Conservation (phyloP, 1,140 invertebrate species). For the Drosophila mauritiana region DNA sequence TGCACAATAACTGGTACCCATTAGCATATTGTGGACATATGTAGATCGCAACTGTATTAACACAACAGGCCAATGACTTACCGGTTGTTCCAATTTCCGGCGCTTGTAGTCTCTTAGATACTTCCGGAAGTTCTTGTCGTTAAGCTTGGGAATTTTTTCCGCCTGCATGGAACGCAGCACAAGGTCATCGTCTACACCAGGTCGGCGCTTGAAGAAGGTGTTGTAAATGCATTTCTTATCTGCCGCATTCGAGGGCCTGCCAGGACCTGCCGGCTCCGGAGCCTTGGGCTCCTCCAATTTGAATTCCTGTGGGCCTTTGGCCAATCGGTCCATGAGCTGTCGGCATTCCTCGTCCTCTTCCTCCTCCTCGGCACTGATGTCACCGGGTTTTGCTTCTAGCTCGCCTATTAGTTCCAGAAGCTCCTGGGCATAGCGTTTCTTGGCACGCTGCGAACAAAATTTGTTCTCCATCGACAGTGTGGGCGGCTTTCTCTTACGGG, state of each 20-base stretch:
- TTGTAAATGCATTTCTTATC: conserved; percentile 78
- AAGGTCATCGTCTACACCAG: conserved; percentile 63
- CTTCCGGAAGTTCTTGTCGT: conserved; percentile 89
- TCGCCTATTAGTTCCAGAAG: conserved; percentile 64
- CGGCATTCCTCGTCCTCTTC: conserved; percentile 39
- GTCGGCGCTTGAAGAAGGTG: conserved; percentile 70
- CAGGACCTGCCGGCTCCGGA: conserved; percentile 34
- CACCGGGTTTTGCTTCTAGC: conserved; percentile 80
- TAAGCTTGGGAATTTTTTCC: conserved; percentile 56
- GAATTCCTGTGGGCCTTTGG: conserved; percentile 18
- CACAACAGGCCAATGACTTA: conserved; percentile 59
- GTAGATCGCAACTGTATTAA: no score
- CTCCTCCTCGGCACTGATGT: conserved; percentile 75
- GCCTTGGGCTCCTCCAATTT: conserved; percentile 51
- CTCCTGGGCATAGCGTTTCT: conserved; percentile 80
- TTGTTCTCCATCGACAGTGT: conserved; percentile 77
- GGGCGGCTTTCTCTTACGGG: conserved; percentile 71
- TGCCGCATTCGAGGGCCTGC: conserved; percentile 61
- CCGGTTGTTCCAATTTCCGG: conserved; percentile 86
- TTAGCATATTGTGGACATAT: no score
- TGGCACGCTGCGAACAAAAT: conserved; percentile 85
- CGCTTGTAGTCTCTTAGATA: conserved; percentile 89
- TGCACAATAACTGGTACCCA: no score
- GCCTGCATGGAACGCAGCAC: conserved; percentile 59
- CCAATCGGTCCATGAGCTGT: conserved; percentile 35